phyloP scores from a whole-genome alignment of 30 jellyfish, hydroid and myxozoan species.

The Euphysa ruthae region DNA sequence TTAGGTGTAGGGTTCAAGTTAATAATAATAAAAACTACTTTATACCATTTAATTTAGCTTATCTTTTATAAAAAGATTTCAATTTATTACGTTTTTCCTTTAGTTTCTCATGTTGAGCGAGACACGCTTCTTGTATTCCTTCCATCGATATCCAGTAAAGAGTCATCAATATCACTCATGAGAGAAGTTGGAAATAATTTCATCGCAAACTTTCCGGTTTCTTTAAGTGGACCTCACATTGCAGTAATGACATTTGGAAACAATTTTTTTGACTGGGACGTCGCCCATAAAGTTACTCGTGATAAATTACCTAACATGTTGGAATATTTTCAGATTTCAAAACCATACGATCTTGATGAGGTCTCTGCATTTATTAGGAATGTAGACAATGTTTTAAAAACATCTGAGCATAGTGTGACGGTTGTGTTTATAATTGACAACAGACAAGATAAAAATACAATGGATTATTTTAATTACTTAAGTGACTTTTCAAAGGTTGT shows the following conservation, averaged over 20 bases:
- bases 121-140: conserved; percentile 19
- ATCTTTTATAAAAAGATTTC: too few species aligned
- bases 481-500: conserved; percentile 4
- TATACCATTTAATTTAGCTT: too few species aligned
- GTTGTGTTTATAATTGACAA: conserved; percentile 22
- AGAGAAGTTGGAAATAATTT: conserved; percentile 10
- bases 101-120: background rate
- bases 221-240: conserved; percentile 4
- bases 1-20: too few species aligned
- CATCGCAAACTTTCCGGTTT: conserved; percentile 10
- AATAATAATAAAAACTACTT: too few species aligned
- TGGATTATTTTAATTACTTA: background rate
- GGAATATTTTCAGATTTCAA: background rate
- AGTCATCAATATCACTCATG: background rate
- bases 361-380: background rate
- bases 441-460: background rate
- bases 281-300: background rate
- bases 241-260: conserved; percentile 14
- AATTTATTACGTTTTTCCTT: too few species aligned
- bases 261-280: conserved; percentile 19
- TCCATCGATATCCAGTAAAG: conserved; percentile 2
- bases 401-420: conserved; percentile 6
- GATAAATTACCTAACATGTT: background rate
- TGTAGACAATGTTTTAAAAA: background rate
- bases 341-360: background rate